These are phyloP conservation scores for Pteromalus puparum DNA, from an alignment of 1,140 invertebrate species.

Conservation along the genomic window DNA sequence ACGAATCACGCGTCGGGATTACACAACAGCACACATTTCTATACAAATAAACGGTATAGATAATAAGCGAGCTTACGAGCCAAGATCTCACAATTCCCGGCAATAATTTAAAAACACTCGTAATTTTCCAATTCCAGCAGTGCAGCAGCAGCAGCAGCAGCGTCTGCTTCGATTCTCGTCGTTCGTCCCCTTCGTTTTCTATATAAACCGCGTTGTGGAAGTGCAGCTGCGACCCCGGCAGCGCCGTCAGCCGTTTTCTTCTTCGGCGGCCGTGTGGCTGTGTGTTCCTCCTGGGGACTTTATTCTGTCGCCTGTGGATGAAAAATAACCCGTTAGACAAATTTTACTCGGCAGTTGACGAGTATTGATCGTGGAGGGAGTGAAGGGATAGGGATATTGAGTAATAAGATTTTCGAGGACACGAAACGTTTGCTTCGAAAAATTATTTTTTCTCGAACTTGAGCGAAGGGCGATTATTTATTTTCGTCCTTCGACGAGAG, in stretches of 20 bases:
- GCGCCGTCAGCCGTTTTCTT: slow-evolving; percentile 34
- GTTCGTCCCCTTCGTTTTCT: neutral
- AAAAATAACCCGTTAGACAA: slow-evolving; percentile 45
- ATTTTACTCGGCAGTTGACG: slow-evolving; percentile 43
- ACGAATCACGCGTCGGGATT: too few species aligned
- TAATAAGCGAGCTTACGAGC: too few species aligned
- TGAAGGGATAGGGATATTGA: slow-evolving; percentile 15
- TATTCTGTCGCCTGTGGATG: slow-evolving; percentile 40
- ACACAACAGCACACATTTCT: too few species aligned
- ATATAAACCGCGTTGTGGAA: slow-evolving; percentile 17
- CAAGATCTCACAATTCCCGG: neutral
- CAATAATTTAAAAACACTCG: too few species aligned
- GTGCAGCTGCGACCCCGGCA: slow-evolving; percentile 28
- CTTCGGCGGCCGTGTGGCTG: neutral
- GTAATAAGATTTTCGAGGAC: slow-evolving; percentile 4
- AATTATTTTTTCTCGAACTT: neutral
- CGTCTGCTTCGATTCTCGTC: neutral
- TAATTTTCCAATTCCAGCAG: too few species aligned
- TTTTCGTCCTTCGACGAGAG: too few species aligned
- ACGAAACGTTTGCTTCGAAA: neutral
- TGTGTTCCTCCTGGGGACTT: neutral
- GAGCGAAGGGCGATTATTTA: neutral
- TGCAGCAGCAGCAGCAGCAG: too few species aligned
- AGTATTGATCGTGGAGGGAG: slow-evolving; percentile 28
- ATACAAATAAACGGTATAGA: too few species aligned